Evolutionary conservation across 2,113 vertebrate genomes (phyloP).

Genomic region (Calonectris borealis): DNA sequence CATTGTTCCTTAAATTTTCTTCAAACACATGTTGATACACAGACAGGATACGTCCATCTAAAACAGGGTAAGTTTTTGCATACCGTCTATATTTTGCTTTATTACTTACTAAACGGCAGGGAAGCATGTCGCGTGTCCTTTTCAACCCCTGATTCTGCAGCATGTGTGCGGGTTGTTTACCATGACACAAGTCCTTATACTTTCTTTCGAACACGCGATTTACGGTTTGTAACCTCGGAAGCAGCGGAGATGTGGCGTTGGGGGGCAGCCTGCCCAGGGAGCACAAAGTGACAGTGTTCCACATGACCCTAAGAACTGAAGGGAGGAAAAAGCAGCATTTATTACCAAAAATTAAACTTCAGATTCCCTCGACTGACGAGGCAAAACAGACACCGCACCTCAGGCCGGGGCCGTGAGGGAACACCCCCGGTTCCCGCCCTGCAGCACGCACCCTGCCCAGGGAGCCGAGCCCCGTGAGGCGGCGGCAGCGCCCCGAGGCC

Average conservation of each 20-base stretch:
- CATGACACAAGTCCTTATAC: fast-evolving
- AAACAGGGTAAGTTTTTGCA: conserved; percentile 61
- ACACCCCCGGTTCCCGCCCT: neutral
- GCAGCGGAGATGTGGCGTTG: fast-evolving
- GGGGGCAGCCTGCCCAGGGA: neutral
- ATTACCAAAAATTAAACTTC: neutral
- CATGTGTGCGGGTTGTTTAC: fast-evolving
- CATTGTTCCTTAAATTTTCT: conserved; percentile 78
- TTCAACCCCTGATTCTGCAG: neutral
- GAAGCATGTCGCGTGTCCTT: fast-evolving
- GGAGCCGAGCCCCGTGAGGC: neutral
- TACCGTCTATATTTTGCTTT: neutral
- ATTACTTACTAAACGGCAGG: neutral
- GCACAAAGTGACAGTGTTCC: neutral
- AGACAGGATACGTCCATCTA: conserved; percentile 65
- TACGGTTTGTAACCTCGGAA: neutral
- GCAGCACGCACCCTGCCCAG: neutral
- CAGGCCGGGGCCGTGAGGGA: neutral
- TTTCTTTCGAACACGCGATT: neutral
- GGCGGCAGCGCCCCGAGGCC: neutral
- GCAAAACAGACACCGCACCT: neutral
- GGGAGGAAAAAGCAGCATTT: neutral
- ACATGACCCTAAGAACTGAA: neutral
- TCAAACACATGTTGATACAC: conserved; percentile 69
- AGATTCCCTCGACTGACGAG: too few relatives aligned